Percentiles rank a stretch among this genome's conserved stretches.
Evolutionary conservation across 2,113 vertebrate species (phyloP).

Genomic region (Campylomormyrus numenius): DNA sequence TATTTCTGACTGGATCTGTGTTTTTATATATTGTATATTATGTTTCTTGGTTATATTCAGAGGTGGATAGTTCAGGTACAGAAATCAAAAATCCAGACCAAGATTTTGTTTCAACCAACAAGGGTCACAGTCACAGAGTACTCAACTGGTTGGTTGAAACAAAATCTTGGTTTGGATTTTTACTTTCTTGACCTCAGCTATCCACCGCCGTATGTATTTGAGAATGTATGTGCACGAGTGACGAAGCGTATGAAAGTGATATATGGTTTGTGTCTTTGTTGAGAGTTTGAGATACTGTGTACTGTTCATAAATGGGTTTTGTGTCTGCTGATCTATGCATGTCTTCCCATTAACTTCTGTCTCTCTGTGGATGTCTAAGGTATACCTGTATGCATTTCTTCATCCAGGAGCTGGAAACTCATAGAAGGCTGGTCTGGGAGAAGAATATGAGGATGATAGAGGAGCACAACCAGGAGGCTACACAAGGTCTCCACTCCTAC

Average conservation of each 20-base stretch:
- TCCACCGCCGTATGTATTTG: not conserved
- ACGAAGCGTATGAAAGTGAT: not conserved
- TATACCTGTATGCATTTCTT: slow-evolving; percentile 1
- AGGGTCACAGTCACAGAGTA: not conserved
- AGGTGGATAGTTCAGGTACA: too few species aligned
- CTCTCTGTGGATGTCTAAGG: not conserved
- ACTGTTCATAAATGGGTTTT: not conserved
- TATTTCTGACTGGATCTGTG: too few species aligned
- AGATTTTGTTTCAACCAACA: not conserved
- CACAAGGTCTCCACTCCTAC: slow-evolving; percentile 64
- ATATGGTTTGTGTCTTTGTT: not conserved
- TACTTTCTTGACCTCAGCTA: not conserved
- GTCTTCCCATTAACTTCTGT: not conserved
- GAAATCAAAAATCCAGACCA: not conserved
- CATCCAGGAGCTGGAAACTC: slow-evolving; percentile 55
- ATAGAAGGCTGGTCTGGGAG: slow-evolving; percentile 67
- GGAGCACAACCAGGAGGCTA: slow-evolving; percentile 70
- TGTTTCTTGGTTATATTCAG: too few species aligned
- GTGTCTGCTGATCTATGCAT: not conserved
- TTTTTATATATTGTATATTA: too few species aligned
- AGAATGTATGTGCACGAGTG: not conserved
- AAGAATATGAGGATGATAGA: slow-evolving; percentile 61
- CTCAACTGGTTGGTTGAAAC: not conserved
- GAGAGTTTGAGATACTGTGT: not conserved
- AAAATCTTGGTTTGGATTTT: not conserved